These are phyloP conservation scores for Cryptops parisi DNA, from an alignment of 2,888 invertebrate species.

Conservation along the genomic window DNA sequence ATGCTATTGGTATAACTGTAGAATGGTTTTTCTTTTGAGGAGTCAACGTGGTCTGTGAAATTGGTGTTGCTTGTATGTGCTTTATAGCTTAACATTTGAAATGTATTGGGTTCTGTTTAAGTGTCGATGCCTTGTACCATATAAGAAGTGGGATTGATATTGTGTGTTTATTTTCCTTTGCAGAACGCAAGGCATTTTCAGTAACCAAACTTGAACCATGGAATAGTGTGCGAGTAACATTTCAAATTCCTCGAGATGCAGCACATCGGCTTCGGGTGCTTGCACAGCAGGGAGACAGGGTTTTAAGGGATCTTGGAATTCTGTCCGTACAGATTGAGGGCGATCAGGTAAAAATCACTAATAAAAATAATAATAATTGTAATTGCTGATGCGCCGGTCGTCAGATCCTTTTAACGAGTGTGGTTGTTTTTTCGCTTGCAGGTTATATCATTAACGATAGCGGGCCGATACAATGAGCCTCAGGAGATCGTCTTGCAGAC, in stretches of 20 bases:
- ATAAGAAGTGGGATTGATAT: no score
- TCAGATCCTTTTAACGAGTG: no score
- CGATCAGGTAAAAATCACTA: constrained; percentile 31
- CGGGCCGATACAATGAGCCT: constrained; percentile 47
- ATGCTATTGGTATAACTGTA: no score
- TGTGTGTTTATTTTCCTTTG: constrained; percentile 19
- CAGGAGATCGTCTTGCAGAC: constrained; percentile 54
- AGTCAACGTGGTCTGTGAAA: no score
- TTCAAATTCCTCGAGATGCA: constrained; percentile 93
- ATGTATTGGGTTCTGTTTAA: no score
- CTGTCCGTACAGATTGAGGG: constrained; percentile 79
- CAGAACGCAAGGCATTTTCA: constrained; percentile 40
- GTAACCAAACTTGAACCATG: constrained; percentile 85
- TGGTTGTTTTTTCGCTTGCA: constrained; percentile 22
- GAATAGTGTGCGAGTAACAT: constrained; percentile 95
- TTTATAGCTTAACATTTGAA: no score
- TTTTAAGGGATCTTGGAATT: constrained; percentile 80
- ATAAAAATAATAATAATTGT: no score
- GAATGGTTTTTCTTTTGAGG: no score
- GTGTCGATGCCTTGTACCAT: no score
- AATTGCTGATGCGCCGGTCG: no score
- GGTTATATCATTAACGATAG: constrained; percentile 48
- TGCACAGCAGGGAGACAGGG: constrained; percentile 78
- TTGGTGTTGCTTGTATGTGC: no score
- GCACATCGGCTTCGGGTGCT: constrained; percentile 78